phyloP scores from a whole-genome alignment of 2,888 invertebrate species.

The Melieria crassipennis region DNA sequence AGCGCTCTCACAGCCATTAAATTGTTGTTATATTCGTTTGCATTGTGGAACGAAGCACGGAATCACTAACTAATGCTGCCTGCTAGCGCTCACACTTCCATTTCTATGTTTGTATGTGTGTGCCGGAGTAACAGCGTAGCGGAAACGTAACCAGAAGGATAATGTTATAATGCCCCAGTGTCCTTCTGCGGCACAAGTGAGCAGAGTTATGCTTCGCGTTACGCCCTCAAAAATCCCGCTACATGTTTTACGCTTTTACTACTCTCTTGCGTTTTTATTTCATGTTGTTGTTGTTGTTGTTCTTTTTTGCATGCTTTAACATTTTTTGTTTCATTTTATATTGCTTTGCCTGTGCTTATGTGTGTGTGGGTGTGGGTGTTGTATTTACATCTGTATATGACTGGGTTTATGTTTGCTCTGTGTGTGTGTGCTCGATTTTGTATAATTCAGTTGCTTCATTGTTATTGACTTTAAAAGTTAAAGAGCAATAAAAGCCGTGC shows the following conservation, averaged over 20 bases:
- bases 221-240: too few species aligned
- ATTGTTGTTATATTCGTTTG: too few species aligned
- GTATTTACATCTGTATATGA: conserved; percentile 7
- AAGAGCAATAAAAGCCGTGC: conserved; percentile 1
- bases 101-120: background rate
- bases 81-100: background rate
- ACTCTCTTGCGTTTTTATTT: conserved; percentile 35
- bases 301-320: conserved; percentile 9
- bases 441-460: conserved; percentile 58
- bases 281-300: conserved; percentile 34
- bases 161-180: conserved; percentile 65
- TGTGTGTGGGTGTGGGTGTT: conserved; percentile 14
- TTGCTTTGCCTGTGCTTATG: background rate
- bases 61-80: too few species aligned
- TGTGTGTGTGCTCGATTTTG: conserved; percentile 38
- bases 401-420: conserved; percentile 42
- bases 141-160: conserved; percentile 66
- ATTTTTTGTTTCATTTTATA: conserved; percentile 27
- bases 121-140: conserved; percentile 56
- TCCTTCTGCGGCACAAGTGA: conserved; percentile 41
- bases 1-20: too few species aligned
- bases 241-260: too few species aligned
- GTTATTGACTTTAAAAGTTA: conserved; percentile 47
- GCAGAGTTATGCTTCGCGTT: conserved; percentile 23
- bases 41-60: too few species aligned